Percentiles rank a stretch among this genome's conserved stretches.
phyloP scores from a whole-genome alignment of 2,113 vertebrate species.

The Ctenodactylus gundi region DNA sequence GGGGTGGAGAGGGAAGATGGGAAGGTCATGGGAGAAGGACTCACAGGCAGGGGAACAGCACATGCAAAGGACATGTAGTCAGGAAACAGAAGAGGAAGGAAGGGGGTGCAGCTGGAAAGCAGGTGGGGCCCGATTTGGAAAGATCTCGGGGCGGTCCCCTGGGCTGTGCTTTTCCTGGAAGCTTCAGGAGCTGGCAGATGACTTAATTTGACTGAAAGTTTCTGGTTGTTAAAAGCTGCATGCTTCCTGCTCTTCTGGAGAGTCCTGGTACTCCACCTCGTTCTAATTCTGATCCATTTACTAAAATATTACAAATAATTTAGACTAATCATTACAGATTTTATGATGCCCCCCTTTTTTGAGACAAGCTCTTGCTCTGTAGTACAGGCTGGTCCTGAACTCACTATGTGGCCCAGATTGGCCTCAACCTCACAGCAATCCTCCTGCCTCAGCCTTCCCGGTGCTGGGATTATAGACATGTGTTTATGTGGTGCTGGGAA shows the following conservation, averaged over 20 bases:
- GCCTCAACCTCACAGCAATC: no score
- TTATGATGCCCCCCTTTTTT: no score
- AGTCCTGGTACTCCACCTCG: not conserved
- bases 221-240: not conserved
- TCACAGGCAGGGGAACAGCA: not conserved
- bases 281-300: not conserved
- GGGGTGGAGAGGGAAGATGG: not conserved
- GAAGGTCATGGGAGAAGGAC: not conserved
- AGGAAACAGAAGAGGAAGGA: not conserved
- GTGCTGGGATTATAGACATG: no score
- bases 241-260: not conserved
- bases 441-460: no score
- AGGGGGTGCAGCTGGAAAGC: conserved; percentile 8
- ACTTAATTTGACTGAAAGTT: not conserved
- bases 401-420: no score
- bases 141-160: not conserved
- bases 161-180: not conserved
- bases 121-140: conserved; percentile 17
- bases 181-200: not conserved
- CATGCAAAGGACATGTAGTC: not conserved
- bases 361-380: no score
- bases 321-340: not conserved
- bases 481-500: not conserved
- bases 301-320: not conserved
- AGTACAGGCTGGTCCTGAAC: no score